A percentile compares a stretch with the other conserved stretches of the same genome.
These are phyloP conservation scores for Caenorhabditis sp. DNA, from an alignment of 2,888 invertebrate species.

Conservation along the genomic window DNA sequence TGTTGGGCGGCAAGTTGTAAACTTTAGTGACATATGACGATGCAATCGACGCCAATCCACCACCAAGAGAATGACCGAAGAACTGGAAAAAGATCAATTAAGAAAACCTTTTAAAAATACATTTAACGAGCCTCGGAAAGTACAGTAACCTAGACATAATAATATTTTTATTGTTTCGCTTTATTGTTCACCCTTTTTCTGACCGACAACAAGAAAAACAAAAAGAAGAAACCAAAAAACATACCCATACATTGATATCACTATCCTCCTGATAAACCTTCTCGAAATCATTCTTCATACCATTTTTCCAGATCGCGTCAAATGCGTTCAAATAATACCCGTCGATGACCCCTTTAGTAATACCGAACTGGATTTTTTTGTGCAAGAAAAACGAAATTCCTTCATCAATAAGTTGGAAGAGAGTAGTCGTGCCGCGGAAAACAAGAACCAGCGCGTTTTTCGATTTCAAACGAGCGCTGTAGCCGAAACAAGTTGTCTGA, in stretches of 20 bases:
- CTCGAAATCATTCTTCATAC: constrained; percentile 22
- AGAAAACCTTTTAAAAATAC: not conserved
- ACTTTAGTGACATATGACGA: constrained; percentile 32
- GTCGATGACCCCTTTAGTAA: constrained; percentile 32
- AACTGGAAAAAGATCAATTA: not conserved
- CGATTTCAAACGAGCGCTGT: constrained; percentile 20
- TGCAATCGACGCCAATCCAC: constrained; percentile 63
- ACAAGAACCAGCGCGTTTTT: constrained; percentile 22
- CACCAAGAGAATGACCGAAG: constrained; percentile 64
- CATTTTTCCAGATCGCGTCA: constrained; percentile 16
- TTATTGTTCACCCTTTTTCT: too few species aligned
- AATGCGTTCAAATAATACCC: constrained; percentile 32
- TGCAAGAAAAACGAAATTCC: constrained; percentile 36
- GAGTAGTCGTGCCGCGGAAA: constrained; percentile 30
- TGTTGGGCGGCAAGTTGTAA: not conserved
- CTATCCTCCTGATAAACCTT: not conserved
- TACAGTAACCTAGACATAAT: too few species aligned
- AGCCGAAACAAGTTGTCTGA: constrained; percentile 37
- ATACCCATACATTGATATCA: constrained; percentile 15
- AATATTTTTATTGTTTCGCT: too few species aligned
- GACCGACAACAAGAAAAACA: not conserved
- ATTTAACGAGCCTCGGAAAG: not conserved
- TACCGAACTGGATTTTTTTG: constrained; percentile 18
- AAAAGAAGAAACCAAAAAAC: not conserved
- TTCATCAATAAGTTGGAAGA: constrained; percentile 36